Base-by-base conservation (phyloP, 2,888 invertebrate species). In the Drosophila histrio region DNA sequence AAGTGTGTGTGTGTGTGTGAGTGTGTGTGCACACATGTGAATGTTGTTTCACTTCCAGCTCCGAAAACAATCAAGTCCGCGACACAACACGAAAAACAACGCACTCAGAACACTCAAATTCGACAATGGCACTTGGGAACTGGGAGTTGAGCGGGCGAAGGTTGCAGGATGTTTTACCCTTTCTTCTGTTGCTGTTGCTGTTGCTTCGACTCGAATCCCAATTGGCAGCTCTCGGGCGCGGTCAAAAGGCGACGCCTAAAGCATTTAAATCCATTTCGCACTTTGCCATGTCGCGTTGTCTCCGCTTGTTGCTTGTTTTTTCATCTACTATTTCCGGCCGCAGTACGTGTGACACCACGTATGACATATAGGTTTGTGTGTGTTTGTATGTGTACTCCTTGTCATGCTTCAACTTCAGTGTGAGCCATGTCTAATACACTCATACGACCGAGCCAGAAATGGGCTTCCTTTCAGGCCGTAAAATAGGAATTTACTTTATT, bases 251-350 rank as follows among this genome's bases (percentile, higher is more conserved):
- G 70, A 70, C 70, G 82, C 87, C 87, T 68, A 71, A 79, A 77
- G 83, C 87, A 87, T 87, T 82, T 87, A 87, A 83, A 87, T 87
- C 82, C 87, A 85, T 79, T 87, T 87, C 82, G 85, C 82, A 83
- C 86, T 81, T 79, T 64, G 57, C 63, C 59, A 43, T 78, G 76
- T 72, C 77, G 53, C 71, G 61, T 58, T 61, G 62, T 47, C 57
- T 56, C 44, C 52, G 87, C 87, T 87, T 81, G 87, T 87, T 87
- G 82, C 87, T 61, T 71, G 70, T 53, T 61, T 72, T 54, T 43
- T 58, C 44, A 72, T 65, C 58, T 54, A 54, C 54, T 41, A 58
- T 59, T 67, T 67, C 68, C 68, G 56, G 24, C 46, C 41, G 41
- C 66, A 60, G 53, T 60, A 50, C 60, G 82, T 65, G 56, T 72